Conservation (phyloP, 1,140 invertebrate species). For the Papilio aristodemus region DNA sequence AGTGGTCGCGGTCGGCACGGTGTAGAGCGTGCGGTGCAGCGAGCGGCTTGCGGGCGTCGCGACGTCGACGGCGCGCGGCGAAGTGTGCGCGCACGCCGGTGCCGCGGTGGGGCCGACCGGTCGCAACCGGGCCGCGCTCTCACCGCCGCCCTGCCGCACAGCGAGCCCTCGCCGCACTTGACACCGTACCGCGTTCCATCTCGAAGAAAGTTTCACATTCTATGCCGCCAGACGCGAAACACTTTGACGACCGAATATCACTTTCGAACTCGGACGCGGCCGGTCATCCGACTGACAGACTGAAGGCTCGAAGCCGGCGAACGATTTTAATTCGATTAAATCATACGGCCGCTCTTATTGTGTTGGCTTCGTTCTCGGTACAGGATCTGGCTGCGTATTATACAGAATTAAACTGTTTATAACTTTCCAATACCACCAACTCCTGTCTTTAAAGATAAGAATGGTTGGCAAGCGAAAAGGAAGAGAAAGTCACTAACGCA, state of each 20-base stretch:
- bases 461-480: neutral
- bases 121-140: conserved; percentile 75
- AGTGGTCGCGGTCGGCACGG: conserved; percentile 38
- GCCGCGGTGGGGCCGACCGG: conserved; percentile 70
- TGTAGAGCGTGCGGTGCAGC: conserved; percentile 56
- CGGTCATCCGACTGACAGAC: conserved; percentile 38
- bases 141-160: conserved; percentile 65
- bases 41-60: conserved; percentile 70
- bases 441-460: conserved; percentile 9
- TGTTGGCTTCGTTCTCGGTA: conserved; percentile 53
- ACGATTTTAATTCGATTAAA: conserved; percentile 69
- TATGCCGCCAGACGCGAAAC: conserved; percentile 48
- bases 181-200: conserved; percentile 69
- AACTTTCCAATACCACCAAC: conserved; percentile 1
- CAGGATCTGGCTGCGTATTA: conserved; percentile 22
- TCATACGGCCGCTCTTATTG: conserved; percentile 57
- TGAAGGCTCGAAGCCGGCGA: conserved; percentile 50
- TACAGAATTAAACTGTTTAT: conserved; percentile 21
- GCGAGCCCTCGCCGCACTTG: conserved; percentile 73
- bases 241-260: conserved; percentile 33
- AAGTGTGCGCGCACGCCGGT: conserved; percentile 66
- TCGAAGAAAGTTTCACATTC: conserved; percentile 76
- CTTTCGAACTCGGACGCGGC: conserved; percentile 43
- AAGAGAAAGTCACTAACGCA: conserved; percentile 2
- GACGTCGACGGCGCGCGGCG: conserved; percentile 73